Percentiles rank a stretch among this genome's conserved stretches.
Evolutionary conservation across 1,140 invertebrate species (phyloP).

Genomic region (Drosophila quadrilineata): DNA sequence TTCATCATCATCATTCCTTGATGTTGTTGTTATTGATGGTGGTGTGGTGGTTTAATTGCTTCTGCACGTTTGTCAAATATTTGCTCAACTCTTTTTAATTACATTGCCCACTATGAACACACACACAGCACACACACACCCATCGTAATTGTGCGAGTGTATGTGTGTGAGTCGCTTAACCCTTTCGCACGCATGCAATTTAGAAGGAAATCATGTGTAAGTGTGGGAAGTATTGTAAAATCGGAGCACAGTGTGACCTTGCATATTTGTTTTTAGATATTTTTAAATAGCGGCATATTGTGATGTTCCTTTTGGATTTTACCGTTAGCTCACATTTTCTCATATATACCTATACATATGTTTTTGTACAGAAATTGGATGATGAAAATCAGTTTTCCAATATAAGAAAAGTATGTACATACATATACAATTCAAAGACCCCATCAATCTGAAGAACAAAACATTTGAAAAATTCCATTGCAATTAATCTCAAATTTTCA

Average conservation of each 20-base stretch:
- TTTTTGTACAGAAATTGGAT: too few species aligned
- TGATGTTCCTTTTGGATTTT: too few species aligned
- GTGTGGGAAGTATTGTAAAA: conserved; percentile 10
- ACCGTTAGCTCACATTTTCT: too few species aligned
- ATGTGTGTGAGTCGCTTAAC: conserved; percentile 26
- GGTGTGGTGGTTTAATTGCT: conserved; percentile 62
- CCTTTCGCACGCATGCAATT: conserved; percentile 38
- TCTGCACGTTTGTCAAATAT: conserved; percentile 80
- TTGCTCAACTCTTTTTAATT: conserved; percentile 79
- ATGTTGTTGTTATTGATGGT: conserved; percentile 28
- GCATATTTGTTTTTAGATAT: background rate
- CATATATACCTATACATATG: too few species aligned
- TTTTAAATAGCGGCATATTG: too few species aligned
- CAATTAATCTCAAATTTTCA: background rate
- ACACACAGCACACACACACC: conserved; percentile 17
- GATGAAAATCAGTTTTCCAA: too few species aligned
- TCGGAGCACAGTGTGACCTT: conserved; percentile 17
- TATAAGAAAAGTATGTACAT: too few species aligned
- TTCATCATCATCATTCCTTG: too few species aligned
- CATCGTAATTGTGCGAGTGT: conserved; percentile 3
- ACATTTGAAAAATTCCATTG: background rate
- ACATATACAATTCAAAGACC: too few species aligned
- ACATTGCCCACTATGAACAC: conserved; percentile 54
- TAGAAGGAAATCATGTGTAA: conserved; percentile 21
- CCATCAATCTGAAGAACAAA: background rate